phyloP scores from a whole-genome alignment of 1,140 invertebrate genomes.

The Nasonia vitripennis region DNA sequence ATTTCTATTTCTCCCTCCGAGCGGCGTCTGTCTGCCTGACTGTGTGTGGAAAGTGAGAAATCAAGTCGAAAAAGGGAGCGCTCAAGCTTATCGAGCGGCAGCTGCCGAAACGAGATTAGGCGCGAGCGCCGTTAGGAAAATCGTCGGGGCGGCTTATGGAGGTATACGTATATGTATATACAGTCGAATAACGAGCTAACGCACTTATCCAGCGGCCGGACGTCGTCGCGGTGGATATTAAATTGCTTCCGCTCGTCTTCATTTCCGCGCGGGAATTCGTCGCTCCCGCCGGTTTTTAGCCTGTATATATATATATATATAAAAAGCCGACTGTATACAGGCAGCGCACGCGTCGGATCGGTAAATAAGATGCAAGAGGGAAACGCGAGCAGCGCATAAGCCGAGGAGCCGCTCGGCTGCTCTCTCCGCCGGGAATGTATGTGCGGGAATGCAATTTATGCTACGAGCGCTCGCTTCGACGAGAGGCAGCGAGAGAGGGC shows the following conservation, averaged over 20 bases:
- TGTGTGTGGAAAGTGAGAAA: background rate
- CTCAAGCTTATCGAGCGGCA: background rate
- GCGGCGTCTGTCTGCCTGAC: no score
- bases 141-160: background rate
- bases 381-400: no score
- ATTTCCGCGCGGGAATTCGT: constrained; percentile 42
- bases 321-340: no score
- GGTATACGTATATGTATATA: no score
- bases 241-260: constrained; percentile 57
- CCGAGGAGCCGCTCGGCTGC: no score
- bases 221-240: constrained; percentile 58
- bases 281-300: background rate
- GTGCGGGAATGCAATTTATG: constrained; percentile 60
- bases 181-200: constrained; percentile 34
- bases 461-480: constrained; percentile 54
- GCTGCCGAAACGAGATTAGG: constrained; percentile 31
- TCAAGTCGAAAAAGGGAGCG: background rate
- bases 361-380: no score
- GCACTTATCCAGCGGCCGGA: constrained; percentile 48
- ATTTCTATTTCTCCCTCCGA: background rate
- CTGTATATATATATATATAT: no score
- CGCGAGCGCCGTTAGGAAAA: constrained; percentile 35
- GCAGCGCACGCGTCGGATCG: no score
- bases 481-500: constrained; percentile 18
- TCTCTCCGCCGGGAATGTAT: background rate